A percentile compares a stretch with the other conserved stretches of the same genome.
phyloP scores from a whole-genome alignment of 2,888 invertebrate genomes.

The Acleris sparsana region DNA sequence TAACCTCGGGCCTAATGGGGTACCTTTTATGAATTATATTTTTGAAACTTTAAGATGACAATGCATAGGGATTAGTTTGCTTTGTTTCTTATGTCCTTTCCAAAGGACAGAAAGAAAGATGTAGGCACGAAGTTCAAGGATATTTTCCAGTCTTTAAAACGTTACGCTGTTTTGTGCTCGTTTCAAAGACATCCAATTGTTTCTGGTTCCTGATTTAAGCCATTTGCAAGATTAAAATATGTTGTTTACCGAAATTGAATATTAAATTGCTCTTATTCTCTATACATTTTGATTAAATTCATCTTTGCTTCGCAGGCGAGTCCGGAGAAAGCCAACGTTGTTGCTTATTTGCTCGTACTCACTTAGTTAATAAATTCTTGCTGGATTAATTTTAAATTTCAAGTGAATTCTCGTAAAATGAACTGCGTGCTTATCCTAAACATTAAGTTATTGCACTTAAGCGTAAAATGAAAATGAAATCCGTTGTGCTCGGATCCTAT shows the following conservation, averaged over 20 bases:
- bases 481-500: slow-evolving; percentile 4
- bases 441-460: slow-evolving; percentile 4
- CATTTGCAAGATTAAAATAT: slow-evolving; percentile 48
- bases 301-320: slow-evolving; percentile 16
- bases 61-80: no score
- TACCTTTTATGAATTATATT: no score
- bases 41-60: no score
- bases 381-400: background rate
- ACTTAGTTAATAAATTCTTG: slow-evolving; percentile 1
- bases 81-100: no score
- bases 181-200: slow-evolving; percentile 47
- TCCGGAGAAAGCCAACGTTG: slow-evolving; percentile 6
- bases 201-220: slow-evolving; percentile 48
- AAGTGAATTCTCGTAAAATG: background rate
- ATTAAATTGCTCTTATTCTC: slow-evolving; percentile 37
- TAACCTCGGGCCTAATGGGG: no score
- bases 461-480: slow-evolving; percentile 4
- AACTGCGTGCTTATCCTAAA: background rate
- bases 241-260: slow-evolving; percentile 52
- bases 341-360: slow-evolving; percentile 9
- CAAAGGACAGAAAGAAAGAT: no score
- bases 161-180: slow-evolving; percentile 42
- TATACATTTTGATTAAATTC: slow-evolving; percentile 33
- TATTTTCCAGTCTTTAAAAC: slow-evolving; percentile 40
- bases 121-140: no score